These are phyloP conservation scores for Tetrax tetrax DNA, from an alignment of 2,113 vertebrate genomes.

Conservation along the genomic window DNA sequence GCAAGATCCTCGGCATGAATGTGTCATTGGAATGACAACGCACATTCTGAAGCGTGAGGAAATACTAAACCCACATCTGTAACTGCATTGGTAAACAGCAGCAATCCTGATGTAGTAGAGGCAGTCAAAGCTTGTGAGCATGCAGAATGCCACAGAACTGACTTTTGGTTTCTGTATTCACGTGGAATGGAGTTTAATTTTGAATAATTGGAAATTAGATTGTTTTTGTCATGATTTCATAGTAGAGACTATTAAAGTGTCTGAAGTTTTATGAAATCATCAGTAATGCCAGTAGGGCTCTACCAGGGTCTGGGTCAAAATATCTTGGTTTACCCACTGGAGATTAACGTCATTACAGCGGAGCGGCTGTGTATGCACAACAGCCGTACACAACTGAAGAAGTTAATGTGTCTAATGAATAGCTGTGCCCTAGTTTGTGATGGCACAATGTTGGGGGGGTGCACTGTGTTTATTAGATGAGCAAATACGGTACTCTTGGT, in stretches of 20 bases:
- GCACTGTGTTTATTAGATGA: neutral
- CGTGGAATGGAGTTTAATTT: neutral
- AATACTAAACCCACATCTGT: neutral
- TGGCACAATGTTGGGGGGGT: neutral
- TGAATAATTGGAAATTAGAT: neutral
- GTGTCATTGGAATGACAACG: neutral
- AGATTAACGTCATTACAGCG: neutral
- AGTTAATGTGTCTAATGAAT: neutral
- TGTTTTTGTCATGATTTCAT: neutral
- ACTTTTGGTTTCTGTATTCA: neutral
- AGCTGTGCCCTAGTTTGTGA: conserved; percentile 28
- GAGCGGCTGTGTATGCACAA: neutral
- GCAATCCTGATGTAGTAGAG: neutral
- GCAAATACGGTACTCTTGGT: fast-evolving
- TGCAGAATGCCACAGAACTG: neutral
- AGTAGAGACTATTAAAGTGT: neutral
- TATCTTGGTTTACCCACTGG: conserved; percentile 5
- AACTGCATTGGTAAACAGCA: neutral
- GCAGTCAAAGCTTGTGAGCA: neutral
- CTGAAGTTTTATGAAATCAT: neutral
- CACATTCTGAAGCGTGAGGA: neutral
- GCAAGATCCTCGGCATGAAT: neutral
- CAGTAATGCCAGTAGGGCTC: neutral
- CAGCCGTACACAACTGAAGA: neutral
- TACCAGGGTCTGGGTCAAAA: conserved; percentile 38